phyloP scores from a whole-genome alignment of 2,888 invertebrate species.

The Proisotoma minuta region DNA sequence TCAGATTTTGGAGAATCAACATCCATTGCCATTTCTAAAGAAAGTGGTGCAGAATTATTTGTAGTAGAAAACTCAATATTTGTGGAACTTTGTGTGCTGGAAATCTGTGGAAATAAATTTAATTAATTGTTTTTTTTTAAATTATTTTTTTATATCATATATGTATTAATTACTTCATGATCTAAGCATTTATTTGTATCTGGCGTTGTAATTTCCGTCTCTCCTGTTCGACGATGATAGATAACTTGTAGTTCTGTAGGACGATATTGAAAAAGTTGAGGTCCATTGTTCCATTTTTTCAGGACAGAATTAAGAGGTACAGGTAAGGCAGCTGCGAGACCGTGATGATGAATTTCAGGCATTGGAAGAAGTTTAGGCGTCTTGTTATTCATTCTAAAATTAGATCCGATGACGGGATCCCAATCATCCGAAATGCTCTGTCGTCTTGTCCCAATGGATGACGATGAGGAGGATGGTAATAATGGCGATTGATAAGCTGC shows the following conservation, averaged over 20 bases:
- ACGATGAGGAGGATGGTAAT: background rate
- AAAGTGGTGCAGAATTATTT: too few species aligned
- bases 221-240: constrained; percentile 30
- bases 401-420: background rate
- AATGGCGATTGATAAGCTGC: too few species aligned
- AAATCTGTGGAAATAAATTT: too few species aligned
- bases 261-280: constrained; percentile 34
- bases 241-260: constrained; percentile 36
- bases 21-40: too few species aligned
- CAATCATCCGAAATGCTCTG: background rate
- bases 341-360: constrained; percentile 8
- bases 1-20: too few species aligned
- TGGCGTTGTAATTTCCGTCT: constrained; percentile 16
- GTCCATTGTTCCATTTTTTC: constrained; percentile 23
- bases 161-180: too few species aligned
- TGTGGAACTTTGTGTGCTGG: too few species aligned
- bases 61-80: too few species aligned
- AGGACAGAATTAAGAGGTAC: background rate
- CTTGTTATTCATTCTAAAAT: background rate
- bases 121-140: too few species aligned
- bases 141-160: too few species aligned
- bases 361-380: background rate
- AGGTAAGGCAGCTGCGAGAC: background rate
- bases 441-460: background rate
- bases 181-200: too few species aligned